phyloP scores from a whole-genome alignment of 2,113 vertebrate genomes.

The Equus przewalskii region DNA sequence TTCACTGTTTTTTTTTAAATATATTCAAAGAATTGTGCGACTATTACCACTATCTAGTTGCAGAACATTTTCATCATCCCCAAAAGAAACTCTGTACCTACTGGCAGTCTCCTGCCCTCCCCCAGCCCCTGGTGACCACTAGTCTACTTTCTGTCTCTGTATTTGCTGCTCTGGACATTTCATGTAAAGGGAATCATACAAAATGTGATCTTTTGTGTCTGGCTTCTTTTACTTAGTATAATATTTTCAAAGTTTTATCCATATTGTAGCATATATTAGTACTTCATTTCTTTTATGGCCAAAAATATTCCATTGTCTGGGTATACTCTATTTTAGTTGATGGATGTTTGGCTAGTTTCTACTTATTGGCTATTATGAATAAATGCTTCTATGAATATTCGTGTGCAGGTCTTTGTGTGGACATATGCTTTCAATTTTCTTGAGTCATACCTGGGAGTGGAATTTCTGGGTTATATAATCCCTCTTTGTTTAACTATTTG shows the following conservation, averaged over 20 bases:
- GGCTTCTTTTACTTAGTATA: neutral
- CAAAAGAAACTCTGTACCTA: neutral
- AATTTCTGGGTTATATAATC: neutral
- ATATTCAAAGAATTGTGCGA: neutral
- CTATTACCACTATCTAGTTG: neutral
- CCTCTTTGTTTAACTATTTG: neutral
- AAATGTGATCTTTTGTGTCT: neutral
- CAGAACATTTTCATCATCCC: conserved; percentile 17
- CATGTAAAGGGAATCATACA: neutral
- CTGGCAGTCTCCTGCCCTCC: neutral
- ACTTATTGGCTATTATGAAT: neutral
- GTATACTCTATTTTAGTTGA: neutral
- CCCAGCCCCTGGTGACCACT: neutral
- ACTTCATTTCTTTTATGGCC: neutral
- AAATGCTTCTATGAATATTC: neutral
- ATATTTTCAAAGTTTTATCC: neutral
- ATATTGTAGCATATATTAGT: neutral
- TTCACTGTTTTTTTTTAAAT: neutral
- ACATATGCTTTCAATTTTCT: neutral
- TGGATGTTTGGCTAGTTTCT: neutral
- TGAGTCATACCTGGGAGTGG: neutral
- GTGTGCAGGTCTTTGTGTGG: neutral
- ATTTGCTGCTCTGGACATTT: neutral
- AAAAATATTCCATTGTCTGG: neutral
- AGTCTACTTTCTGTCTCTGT: neutral